phyloP scores from a whole-genome alignment of 64 coral and sea anemone genomes.

The Actinia equina region DNA sequence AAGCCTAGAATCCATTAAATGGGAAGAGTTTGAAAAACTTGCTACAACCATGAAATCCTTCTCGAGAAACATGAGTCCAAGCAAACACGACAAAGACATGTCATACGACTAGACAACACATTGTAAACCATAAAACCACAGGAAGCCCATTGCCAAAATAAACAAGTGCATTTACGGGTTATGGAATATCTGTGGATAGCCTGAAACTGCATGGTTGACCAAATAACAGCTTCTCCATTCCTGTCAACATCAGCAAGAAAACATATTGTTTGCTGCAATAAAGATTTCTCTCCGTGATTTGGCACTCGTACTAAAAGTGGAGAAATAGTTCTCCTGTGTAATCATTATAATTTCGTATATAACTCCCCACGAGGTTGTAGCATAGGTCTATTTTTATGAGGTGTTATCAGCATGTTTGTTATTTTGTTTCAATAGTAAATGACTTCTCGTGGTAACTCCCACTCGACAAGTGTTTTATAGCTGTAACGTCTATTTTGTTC shows the following conservation, averaged over 20 bases:
- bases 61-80: slow-evolving; percentile 72
- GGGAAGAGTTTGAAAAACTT: slow-evolving; percentile 98
- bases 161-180: not conserved
- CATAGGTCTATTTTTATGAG: not conserved
- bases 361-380: not conserved
- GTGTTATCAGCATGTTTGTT: not conserved
- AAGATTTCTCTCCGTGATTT: not conserved
- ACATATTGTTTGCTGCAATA: not conserved
- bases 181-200: not conserved
- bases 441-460: no score
- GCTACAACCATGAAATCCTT: slow-evolving; percentile 95
- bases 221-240: not conserved
- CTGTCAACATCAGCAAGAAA: not conserved
- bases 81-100: slow-evolving; percentile 39
- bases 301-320: not conserved
- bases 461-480: not conserved
- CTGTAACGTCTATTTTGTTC: no score
- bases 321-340: not conserved
- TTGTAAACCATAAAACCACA: not conserved
- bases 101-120: slow-evolving; percentile 6
- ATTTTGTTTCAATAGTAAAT: not conserved
- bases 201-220: not conserved
- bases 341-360: not conserved
- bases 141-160: not conserved
- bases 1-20: slow-evolving; percentile 94